These are phyloP conservation scores for Lepidochrysops patricia DNA, from an alignment of 2,888 invertebrate species.

Conservation along the genomic window DNA sequence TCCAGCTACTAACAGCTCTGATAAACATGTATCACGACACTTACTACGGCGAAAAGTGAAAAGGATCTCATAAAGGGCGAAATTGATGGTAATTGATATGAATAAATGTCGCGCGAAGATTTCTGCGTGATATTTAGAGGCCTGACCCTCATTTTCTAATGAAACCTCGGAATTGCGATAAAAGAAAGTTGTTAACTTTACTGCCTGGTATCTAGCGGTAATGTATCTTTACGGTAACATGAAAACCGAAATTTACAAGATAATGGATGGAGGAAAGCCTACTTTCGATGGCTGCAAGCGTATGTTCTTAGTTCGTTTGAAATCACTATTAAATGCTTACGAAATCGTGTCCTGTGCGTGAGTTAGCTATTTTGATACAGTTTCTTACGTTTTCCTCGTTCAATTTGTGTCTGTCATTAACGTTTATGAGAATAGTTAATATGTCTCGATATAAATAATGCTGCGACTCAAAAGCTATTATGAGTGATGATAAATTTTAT, in stretches of 20 bases:
- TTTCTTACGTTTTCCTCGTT: neutral
- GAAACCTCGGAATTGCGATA: slow-evolving; percentile 1
- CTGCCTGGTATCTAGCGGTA: neutral
- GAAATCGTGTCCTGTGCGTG: neutral
- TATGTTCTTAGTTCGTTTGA: neutral
- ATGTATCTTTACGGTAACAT: slow-evolving; percentile 6
- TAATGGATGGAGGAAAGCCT: neutral
- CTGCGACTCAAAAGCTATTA: neutral
- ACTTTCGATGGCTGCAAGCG: neutral
- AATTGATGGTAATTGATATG: slow-evolving; percentile 7
- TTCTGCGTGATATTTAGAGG: neutral
- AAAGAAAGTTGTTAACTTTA: slow-evolving; percentile 6
- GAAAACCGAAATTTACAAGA: neutral
- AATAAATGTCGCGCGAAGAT: slow-evolving; percentile 11
- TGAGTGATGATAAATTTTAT: neutral
- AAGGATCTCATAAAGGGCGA: neutral
- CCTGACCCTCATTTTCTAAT: slow-evolving; percentile 5
- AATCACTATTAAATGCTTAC: neutral
- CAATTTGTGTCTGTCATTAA: neutral
- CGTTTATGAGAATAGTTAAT: neutral
- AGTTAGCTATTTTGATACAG: neutral
- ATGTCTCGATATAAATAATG: neutral
- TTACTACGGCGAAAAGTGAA: neutral
- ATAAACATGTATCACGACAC: neutral
- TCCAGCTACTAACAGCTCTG: neutral